These are phyloP conservation scores for Phalera bucephala DNA, from an alignment of 2,888 invertebrate genomes.

Conservation along the genomic window DNA sequence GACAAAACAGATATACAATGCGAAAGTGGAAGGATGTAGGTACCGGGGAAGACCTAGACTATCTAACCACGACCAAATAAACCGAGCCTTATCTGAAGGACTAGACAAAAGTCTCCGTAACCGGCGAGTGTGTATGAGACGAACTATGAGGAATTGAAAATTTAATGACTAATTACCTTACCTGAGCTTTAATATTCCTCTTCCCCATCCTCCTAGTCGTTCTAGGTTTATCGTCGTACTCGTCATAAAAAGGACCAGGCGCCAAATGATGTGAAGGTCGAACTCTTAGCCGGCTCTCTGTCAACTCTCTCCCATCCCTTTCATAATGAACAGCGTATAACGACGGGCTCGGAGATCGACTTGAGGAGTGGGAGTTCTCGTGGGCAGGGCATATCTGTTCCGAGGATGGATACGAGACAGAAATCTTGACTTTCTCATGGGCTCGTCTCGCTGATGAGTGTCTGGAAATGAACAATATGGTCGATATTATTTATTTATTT, in stretches of 20 bases:
- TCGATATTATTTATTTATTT: too few relatives aligned
- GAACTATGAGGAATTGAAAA: too few relatives aligned
- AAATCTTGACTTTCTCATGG: constrained; percentile 92
- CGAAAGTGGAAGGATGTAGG: too few relatives aligned
- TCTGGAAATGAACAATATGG: constrained; percentile 50
- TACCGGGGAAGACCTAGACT: too few relatives aligned
- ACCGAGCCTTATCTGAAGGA: too few relatives aligned
- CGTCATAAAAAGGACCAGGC: constrained; percentile 73
- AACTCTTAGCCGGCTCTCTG: constrained; percentile 85
- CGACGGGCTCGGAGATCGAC: constrained; percentile 70
- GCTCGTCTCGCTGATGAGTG: constrained; percentile 85
- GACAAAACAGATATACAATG: too few relatives aligned
- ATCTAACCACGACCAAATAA: too few relatives aligned
- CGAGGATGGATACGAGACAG: constrained; percentile 92
- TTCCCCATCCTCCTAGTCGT: constrained; percentile 90
- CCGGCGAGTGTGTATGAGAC: too few relatives aligned
- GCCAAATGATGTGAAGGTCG: constrained; percentile 68
- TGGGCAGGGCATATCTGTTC: constrained; percentile 84
- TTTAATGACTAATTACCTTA: too few relatives aligned
- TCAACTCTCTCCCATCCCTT: constrained; percentile 85
- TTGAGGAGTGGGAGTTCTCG: constrained; percentile 67
- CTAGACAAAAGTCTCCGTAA: too few relatives aligned
- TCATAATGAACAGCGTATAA: constrained; percentile 88
- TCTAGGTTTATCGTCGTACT: constrained; percentile 73
- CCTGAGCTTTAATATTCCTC: constrained; percentile 95